A percentile compares a stretch with the other conserved stretches of the same genome.
Conservation (phyloP, 2,888 invertebrate genomes). For the Ephialtes manifestator region DNA sequence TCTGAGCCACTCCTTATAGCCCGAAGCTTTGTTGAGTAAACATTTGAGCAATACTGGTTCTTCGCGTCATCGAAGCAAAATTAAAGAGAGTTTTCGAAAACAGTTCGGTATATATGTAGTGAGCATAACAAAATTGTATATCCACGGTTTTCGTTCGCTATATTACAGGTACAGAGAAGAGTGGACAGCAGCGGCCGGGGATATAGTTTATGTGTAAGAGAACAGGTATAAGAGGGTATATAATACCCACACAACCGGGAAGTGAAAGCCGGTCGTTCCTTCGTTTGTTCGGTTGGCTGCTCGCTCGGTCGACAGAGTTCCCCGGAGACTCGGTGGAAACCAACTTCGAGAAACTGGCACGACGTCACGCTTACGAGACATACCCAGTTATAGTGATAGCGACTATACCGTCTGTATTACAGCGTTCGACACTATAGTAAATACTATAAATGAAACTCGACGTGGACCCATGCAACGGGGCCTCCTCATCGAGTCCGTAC, state of each 20-base stretch:
- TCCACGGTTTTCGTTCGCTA: conserved; percentile 7
- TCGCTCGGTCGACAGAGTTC: conserved; percentile 29
- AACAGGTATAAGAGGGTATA: conserved; percentile 31
- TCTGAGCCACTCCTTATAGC: neutral
- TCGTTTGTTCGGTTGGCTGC: conserved; percentile 44
- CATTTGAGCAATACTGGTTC: neutral
- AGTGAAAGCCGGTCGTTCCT: conserved; percentile 64
- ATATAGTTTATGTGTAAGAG: neutral
- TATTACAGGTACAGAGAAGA: neutral
- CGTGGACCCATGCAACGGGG: conserved; percentile 39
- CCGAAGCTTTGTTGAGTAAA: neutral
- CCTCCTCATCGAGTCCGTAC: conserved; percentile 19
- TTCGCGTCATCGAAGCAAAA: too few relatives aligned
- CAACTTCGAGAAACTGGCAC: conserved; percentile 59
- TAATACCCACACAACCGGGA: conserved; percentile 54
- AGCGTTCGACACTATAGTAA: neutral
- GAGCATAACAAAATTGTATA: neutral
- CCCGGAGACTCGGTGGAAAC: conserved; percentile 15
- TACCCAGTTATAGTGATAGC: conserved; percentile 22
- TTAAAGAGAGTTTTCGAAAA: too few relatives aligned
- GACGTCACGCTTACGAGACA: conserved; percentile 51
- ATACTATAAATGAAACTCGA: conserved; percentile 30
- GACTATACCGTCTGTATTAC: neutral
- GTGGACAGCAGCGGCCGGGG: neutral
- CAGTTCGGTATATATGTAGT: too few relatives aligned